phyloP scores from a whole-genome alignment of 2,797 vertebrate species.

The Sebastes kiyomatsui region DNA sequence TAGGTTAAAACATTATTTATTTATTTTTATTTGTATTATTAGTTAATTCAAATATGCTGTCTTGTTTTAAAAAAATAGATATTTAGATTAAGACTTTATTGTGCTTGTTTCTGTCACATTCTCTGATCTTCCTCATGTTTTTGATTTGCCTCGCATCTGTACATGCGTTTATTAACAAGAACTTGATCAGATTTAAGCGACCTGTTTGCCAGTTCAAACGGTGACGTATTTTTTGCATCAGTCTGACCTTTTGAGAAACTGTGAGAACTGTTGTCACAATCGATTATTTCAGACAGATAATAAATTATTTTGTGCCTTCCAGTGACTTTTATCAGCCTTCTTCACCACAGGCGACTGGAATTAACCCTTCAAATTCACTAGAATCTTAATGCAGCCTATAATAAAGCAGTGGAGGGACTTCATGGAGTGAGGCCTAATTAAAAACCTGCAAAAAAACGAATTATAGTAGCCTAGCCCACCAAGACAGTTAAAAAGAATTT shows the following conservation, averaged over 20 bases:
- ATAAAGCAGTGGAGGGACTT: not conserved
- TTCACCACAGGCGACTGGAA: not conserved
- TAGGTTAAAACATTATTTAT: not conserved
- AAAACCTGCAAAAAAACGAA: not conserved
- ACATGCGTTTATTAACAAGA: not conserved
- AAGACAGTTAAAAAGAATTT: not conserved
- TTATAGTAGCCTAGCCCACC: not conserved
- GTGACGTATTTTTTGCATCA: not conserved
- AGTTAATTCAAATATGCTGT: not conserved
- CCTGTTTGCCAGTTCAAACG: not conserved
- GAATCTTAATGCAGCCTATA: not conserved
- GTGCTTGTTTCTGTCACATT: not conserved
- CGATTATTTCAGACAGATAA: conserved; percentile 27
- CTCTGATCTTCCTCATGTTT: not conserved
- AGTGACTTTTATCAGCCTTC: not conserved
- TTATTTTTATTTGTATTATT: not conserved
- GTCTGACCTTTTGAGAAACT: conserved; percentile 21
- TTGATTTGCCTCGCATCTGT: not conserved
- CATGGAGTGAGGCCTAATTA: conserved; percentile 17
- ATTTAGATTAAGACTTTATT: not conserved
- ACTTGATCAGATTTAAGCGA: not conserved
- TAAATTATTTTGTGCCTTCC: not conserved
- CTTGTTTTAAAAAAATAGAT: not conserved
- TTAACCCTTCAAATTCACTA: conserved; percentile 8
- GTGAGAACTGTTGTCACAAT: conserved; percentile 8